These are phyloP conservation scores for Abrostola triplasia DNA, from an alignment of 2,888 invertebrate genomes.

Conservation along the genomic window DNA sequence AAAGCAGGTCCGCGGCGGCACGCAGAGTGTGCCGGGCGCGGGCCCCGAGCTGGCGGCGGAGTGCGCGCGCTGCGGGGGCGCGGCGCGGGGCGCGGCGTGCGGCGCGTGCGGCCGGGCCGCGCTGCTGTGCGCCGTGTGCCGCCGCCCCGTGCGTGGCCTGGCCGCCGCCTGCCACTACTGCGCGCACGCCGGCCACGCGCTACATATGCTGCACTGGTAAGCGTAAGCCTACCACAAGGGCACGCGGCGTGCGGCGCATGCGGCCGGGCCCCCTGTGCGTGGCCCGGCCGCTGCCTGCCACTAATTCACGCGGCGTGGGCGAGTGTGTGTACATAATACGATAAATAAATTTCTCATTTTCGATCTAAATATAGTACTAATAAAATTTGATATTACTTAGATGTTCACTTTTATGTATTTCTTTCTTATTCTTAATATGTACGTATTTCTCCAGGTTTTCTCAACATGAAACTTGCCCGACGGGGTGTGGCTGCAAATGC, in stretches of 20 bases:
- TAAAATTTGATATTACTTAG: too few species aligned
- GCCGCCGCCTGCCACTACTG: constrained; percentile 96
- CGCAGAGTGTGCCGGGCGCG: constrained; percentile 88
- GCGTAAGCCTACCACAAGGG: constrained; percentile 1
- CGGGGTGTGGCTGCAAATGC: constrained; percentile 97
- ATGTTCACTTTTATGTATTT: background rate
- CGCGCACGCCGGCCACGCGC: constrained; percentile 97
- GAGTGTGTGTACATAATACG: too few species aligned
- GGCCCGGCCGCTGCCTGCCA: too few species aligned
- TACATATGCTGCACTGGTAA: constrained; percentile 94
- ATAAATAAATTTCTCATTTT: too few species aligned
- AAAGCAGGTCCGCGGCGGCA: constrained; percentile 86
- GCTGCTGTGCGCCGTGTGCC: constrained; percentile 95
- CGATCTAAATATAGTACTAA: too few species aligned
- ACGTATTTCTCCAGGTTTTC: constrained; percentile 73
- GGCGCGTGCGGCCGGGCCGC: constrained; percentile 91
- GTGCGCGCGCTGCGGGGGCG: constrained; percentile 90
- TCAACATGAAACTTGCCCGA: constrained; percentile 93
- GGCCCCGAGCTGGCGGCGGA: constrained; percentile 90
- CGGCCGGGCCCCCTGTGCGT: too few species aligned
- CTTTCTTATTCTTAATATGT: background rate
- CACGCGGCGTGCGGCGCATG: too few species aligned
- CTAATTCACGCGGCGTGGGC: too few species aligned
- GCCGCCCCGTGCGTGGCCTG: constrained; percentile 94
- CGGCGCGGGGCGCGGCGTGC: constrained; percentile 92